Percentiles rank a stretch among this genome's conserved stretches.
Conservation (phyloP, 2,797 vertebrate genomes). For the Hyperoplus immaculatus region DNA sequence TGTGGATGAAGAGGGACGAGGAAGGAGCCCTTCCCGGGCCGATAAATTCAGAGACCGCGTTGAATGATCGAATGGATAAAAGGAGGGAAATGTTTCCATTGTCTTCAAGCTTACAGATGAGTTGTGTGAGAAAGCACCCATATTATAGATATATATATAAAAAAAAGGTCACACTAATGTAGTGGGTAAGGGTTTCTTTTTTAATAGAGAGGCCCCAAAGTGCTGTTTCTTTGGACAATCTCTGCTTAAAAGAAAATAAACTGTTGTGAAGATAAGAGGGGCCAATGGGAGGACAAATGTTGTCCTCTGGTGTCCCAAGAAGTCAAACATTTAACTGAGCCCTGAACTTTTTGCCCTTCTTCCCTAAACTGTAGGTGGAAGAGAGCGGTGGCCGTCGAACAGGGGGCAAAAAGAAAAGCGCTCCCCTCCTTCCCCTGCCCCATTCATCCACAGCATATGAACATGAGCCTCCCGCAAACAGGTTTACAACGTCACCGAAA, state of each 20-base stretch:
- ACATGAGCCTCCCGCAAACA: slow-evolving; percentile 66
- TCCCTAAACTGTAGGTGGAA: slow-evolving; percentile 12
- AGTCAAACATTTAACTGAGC: slow-evolving; percentile 23
- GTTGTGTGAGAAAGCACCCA: slow-evolving; percentile 49
- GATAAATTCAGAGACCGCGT: slow-evolving; percentile 20
- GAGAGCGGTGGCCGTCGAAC: not conserved
- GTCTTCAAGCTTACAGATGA: slow-evolving; percentile 23
- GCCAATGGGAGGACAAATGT: slow-evolving; percentile 13
- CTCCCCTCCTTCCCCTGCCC: slow-evolving; percentile 48
- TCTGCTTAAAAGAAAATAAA: slow-evolving; percentile 46
- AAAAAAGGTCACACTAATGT: slow-evolving; percentile 76
- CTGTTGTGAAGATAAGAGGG: slow-evolving; percentile 9
- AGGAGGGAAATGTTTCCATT: slow-evolving; percentile 22
- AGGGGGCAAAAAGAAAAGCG: not conserved
- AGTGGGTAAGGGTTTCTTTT: slow-evolving; percentile 67
- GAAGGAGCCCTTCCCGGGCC: slow-evolving; percentile 44
- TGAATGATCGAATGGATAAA: not conserved
- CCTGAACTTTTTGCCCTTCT: not conserved
- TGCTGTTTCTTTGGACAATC: slow-evolving; percentile 47
- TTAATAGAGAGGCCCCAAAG: slow-evolving; percentile 51
- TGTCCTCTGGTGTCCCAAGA: slow-evolving; percentile 30
- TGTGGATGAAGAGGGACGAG: slow-evolving; percentile 76
- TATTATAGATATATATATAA: slow-evolving; percentile 50
- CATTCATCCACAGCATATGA: slow-evolving; percentile 74
- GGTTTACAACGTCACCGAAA: slow-evolving; percentile 70